phyloP scores from a whole-genome alignment of 2,113 vertebrate species.

The Poeciliopsis occidentalis region DNA sequence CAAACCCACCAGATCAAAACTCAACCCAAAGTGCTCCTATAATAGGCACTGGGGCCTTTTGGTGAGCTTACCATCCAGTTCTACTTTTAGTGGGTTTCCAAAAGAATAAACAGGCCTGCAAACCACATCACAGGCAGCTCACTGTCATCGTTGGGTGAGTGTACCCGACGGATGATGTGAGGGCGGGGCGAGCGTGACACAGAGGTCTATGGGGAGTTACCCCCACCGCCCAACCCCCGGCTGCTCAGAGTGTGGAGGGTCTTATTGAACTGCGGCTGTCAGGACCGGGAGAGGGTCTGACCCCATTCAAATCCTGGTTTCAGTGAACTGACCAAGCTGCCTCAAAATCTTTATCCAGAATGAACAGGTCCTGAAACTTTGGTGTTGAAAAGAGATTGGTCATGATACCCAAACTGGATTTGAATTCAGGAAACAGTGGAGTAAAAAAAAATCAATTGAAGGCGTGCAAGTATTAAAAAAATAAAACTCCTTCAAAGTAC shows the following conservation, averaged over 20 bases:
- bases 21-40: slow-evolving; percentile 73
- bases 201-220: slow-evolving; percentile 54
- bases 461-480: background rate
- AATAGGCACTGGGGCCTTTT: slow-evolving; percentile 69
- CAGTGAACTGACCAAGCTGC: slow-evolving; percentile 16
- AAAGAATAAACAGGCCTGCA: slow-evolving; percentile 76
- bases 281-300: slow-evolving; percentile 41
- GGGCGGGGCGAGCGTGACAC: slow-evolving; percentile 70
- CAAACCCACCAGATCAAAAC: slow-evolving; percentile 78
- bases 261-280: slow-evolving; percentile 41
- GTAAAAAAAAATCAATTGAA: background rate
- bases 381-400: slow-evolving; percentile 2
- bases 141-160: slow-evolving; percentile 78
- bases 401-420: background rate
- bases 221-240: slow-evolving; percentile 24
- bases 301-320: slow-evolving; percentile 19
- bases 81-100: slow-evolving; percentile 79
- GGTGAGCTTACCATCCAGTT: slow-evolving; percentile 71
- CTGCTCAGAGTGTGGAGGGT: slow-evolving; percentile 57
- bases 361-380: background rate
- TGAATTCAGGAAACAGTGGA: slow-evolving; percentile 7
- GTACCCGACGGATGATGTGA: slow-evolving; percentile 78
- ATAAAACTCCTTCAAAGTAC: background rate
- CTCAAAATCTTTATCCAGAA: slow-evolving; percentile 8
- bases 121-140: slow-evolving; percentile 77